A percentile compares a stretch with the other conserved stretches of the same genome.
phyloP scores from a whole-genome alignment of 2,888 invertebrate species.

The Tetheella fluctuosa region DNA sequence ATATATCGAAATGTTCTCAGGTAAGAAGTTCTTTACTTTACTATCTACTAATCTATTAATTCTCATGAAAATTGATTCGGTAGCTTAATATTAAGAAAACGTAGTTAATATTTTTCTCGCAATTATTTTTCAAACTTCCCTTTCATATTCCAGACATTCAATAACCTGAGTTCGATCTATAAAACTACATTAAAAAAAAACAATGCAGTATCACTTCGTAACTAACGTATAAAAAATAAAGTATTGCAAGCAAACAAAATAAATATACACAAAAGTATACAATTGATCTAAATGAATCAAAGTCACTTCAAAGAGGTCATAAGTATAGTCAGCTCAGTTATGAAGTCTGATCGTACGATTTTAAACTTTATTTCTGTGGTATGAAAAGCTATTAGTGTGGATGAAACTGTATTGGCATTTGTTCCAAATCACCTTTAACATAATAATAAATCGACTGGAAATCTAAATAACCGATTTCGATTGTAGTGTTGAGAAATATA shows the following conservation, averaged over 20 bases:
- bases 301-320: constrained; percentile 33
- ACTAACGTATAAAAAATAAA: constrained; percentile 7
- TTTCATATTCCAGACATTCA: neutral
- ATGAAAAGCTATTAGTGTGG: neutral
- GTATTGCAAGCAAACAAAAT: neutral
- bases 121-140: too few relatives aligned
- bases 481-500: neutral
- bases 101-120: too few relatives aligned
- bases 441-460: constrained; percentile 4
- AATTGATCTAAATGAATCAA: constrained; percentile 33
- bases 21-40: too few relatives aligned
- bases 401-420: neutral
- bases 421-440: constrained; percentile 7
- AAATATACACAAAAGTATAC: constrained; percentile 23
- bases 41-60: too few relatives aligned
- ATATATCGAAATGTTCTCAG: too few relatives aligned
- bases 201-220: constrained; percentile 3
- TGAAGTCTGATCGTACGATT: neutral
- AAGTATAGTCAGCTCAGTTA: constrained; percentile 25
- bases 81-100: too few relatives aligned
- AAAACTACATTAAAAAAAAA: constrained; percentile 9
- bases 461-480: neutral
- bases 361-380: neutral
- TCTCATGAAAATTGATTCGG: too few relatives aligned
- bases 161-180: neutral